Evolutionary conservation across 1,140 invertebrate genomes (phyloP), one percentile per base, ranked within the genome.

Genomic region (Bicyclus anynana): DNA sequence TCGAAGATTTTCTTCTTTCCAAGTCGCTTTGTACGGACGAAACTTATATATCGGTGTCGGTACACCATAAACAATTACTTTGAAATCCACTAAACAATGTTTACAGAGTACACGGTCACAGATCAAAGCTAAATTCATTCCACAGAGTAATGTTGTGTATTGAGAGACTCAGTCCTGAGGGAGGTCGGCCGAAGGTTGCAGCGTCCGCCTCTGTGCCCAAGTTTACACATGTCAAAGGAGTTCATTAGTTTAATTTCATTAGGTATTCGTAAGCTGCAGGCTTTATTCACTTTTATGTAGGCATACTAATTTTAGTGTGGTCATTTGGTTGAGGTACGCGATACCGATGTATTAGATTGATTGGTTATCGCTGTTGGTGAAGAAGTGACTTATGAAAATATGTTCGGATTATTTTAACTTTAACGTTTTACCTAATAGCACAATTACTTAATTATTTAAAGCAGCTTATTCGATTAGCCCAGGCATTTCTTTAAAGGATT

Each of bases 101-200:
- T 50, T 44, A 57, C 46, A 16, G 23, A 23, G 23, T 7, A 23
- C 16, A 33, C 47, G 20, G 26, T 23, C 40, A 18, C 51, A 57
- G 48, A 50, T 51, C 38, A 57, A 57, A 42, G 37, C 37, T 20
- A 48, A 44, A 40, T 57, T 48, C 48, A 57, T 57, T 57, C 37
- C 48, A 42, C 37, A 57, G 55, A 57, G 42, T 57, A 48, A 57
- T 57, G 50, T 57, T 51, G 55, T 48, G 55, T 44, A 44, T 57
- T 57, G 18, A 40, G 54, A 57, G 53, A 38, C 35, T 44, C 9
- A 7, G 29, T 7, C 7, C 29, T 4, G 27, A 9, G 5, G 27
- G 27, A 9, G 29, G 10, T 10, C 10, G 1, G 3, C 7, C n/a
- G 29, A 33, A 33, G 29, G 29, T 33, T 33, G n/a, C 2, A 29